These are phyloP conservation scores for Lypha dubia DNA, from an alignment of 2,888 invertebrate genomes.

Conservation along the genomic window DNA sequence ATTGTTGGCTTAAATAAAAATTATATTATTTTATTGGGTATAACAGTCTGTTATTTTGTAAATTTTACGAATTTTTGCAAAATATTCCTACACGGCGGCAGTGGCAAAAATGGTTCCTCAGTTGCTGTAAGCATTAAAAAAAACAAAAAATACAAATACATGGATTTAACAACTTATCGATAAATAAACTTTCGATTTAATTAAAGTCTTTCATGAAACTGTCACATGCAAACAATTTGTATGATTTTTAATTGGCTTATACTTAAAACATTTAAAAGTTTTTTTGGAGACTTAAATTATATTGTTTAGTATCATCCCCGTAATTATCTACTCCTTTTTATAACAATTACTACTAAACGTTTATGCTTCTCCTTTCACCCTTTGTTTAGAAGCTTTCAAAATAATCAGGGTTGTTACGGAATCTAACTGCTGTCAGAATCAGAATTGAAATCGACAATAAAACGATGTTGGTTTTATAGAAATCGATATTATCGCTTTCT, in stretches of 20 bases:
- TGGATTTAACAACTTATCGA: constrained; percentile 31
- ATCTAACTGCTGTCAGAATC: too few relatives aligned
- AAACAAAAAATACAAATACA: constrained; percentile 28
- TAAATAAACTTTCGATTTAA: constrained; percentile 10
- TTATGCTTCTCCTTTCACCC: neutral
- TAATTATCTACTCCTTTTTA: neutral
- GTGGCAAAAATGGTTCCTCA: constrained; percentile 98
- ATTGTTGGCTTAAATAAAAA: constrained; percentile 81
- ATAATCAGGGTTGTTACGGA: too few relatives aligned
- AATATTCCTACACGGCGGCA: constrained; percentile 92
- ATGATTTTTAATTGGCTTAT: neutral
- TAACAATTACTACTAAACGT: constrained; percentile 35
- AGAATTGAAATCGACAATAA: too few relatives aligned
- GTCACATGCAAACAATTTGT: neutral
- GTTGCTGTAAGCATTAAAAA: constrained; percentile 88
- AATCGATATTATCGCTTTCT: too few relatives aligned
- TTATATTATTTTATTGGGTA: constrained; percentile 81
- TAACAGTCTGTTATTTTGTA: constrained; percentile 82
- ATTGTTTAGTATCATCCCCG: neutral
- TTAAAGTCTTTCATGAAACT: constrained; percentile 6
- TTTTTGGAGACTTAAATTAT: neutral
- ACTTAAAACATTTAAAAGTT: constrained; percentile 21
- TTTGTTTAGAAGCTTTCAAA: neutral
- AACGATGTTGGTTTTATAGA: too few relatives aligned
- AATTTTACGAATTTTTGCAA: constrained; percentile 88